Base-by-base conservation (phyloP, 2,888 invertebrate genomes). In the Tolmerus cingulatus region DNA sequence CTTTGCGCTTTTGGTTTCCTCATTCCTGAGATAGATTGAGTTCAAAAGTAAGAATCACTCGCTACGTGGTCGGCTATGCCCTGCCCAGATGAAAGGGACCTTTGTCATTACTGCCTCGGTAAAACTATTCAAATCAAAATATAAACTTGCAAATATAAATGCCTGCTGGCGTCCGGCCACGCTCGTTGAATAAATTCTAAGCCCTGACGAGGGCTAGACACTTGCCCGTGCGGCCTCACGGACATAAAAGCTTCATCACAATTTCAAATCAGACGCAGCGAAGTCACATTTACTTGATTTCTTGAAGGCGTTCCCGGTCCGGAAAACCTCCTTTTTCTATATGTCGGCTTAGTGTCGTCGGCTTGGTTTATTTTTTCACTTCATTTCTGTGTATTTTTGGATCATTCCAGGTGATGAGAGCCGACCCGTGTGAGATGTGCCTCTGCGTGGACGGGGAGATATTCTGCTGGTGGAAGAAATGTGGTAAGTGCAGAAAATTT, bases 401-500 rank as follows among this genome's bases (percentile, higher is more conserved):
- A 89, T 89, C 89, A 77, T 93, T 93, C 43, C 93, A 95, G 95
- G 94, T 95, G 89, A 93, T 94, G 89, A 93, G 95, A 87, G 91
- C 91, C 81, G 95, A 95, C 91, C 94, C 93, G 40, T 95, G 95
- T 90, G 95, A 95, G 91, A 94, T 95, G 89, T 95, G 95, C 90
- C 92, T 95, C 74, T 95, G 95, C 90, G 92, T 95, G 90, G 95
- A 95, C 90, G 95, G 95, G 8, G 95, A 95, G 90, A 94, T 95
- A 93, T 95, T 95, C 90, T 95, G 95, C 91, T 95, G 95, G 94
- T 95, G 95, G 95, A 94, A 94, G 90, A 94, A 94, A 90, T 94
- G 94, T 90, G 94, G 94, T 92, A 91, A 92, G 91, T 91, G 40
- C 37, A 66, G 66, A 66, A 55, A 55, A 66, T 66, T 66, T 66